Evolutionary conservation across 2,888 invertebrate species (phyloP).

Genomic region (Acleris sparsana): DNA sequence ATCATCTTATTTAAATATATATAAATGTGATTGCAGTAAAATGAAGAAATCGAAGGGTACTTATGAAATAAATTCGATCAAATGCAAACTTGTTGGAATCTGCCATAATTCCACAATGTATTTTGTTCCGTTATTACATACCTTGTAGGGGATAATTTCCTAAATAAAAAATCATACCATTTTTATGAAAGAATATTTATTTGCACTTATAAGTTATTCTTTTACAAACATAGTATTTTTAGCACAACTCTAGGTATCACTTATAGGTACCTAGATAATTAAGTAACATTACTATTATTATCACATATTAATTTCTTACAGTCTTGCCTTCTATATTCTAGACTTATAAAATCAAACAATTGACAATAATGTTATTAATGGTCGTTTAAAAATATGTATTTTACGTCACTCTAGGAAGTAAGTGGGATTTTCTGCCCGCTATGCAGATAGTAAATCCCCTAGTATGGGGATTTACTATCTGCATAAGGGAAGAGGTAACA

Average conservation of each 20-base stretch:
- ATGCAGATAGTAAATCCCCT: no score
- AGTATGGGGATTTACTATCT: no score
- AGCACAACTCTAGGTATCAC: no score
- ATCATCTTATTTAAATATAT: slow-evolving; percentile 6
- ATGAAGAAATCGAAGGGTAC: background rate
- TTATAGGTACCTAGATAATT: no score
- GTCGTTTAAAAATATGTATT: slow-evolving; percentile 1
- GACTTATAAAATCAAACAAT: slow-evolving; percentile 4
- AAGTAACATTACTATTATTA: no score
- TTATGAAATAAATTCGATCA: background rate
- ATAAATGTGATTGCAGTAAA: slow-evolving; percentile 3
- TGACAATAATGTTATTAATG: slow-evolving; percentile 1
- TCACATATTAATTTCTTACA: background rate
- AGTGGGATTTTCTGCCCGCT: no score
- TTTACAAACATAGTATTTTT: no score
- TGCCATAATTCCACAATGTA: slow-evolving; percentile 4
- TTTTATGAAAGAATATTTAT: no score
- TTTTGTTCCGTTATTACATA: slow-evolving; percentile 31
- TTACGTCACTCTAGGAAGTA: background rate
- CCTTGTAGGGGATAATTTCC: background rate
- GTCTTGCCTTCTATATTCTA: slow-evolving; percentile 1
- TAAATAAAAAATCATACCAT: no score
- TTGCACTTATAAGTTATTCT: no score
- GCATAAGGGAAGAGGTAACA: no score
- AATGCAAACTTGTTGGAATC: slow-evolving; percentile 1